phyloP scores from a whole-genome alignment of 2,113 vertebrate species.

The Dasypus novemcinctus region DNA sequence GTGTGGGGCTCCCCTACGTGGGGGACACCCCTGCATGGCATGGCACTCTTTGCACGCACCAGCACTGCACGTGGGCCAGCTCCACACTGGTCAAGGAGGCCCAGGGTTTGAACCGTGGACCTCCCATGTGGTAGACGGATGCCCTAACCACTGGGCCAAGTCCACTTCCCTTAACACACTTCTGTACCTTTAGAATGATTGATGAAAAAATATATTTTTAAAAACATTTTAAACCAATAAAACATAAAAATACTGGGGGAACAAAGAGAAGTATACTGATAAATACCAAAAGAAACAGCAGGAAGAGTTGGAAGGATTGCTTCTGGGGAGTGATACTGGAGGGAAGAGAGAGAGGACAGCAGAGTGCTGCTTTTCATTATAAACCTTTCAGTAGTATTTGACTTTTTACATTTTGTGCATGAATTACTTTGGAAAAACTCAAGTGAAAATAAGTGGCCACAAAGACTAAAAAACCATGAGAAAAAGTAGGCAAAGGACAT shows the following conservation, averaged over 20 bases:
- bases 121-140: too few relatives aligned
- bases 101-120: too few relatives aligned
- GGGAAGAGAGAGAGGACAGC: neutral
- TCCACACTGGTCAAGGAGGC: too few relatives aligned
- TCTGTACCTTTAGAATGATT: neutral
- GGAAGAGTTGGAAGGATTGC: neutral
- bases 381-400: neutral
- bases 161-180: neutral
- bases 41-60: too few relatives aligned
- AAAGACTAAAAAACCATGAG: neutral
- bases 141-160: too few relatives aligned
- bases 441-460: neutral
- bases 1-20: too few relatives aligned
- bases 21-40: too few relatives aligned
- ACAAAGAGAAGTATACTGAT: neutral
- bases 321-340: neutral
- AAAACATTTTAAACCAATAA: neutral
- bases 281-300: conserved; percentile 2
- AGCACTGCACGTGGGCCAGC: too few relatives aligned
- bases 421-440: neutral
- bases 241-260: neutral
- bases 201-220: neutral
- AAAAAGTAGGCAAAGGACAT: neutral
- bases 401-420: neutral
- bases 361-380: neutral